phyloP scores from a whole-genome alignment of 2,888 invertebrate genomes.

The Coelogynopora nodosa region DNA sequence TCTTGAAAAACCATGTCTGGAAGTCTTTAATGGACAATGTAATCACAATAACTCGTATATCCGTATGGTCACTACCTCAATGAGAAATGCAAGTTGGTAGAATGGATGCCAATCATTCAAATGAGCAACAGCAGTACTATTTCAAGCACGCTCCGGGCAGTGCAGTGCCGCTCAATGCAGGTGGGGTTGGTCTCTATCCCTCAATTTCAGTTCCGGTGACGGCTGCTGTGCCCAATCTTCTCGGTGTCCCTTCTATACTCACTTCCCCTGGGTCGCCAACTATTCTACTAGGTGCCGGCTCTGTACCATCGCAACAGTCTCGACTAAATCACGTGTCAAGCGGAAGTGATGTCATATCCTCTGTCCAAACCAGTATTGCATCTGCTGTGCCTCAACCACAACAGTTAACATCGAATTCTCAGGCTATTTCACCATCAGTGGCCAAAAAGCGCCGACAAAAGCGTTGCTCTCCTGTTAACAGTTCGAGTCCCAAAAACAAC shows the following conservation, averaged over 20 bases:
- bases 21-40: neutral
- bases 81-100: constrained; percentile 29
- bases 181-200: neutral
- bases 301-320: neutral
- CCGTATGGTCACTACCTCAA: constrained; percentile 15
- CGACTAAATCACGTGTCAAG: neutral
- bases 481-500: neutral
- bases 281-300: neutral
- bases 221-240: neutral
- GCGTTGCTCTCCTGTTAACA: neutral
- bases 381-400: neutral
- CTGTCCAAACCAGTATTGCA: neutral
- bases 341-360: neutral
- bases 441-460: neutral
- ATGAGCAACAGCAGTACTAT: constrained; percentile 28
- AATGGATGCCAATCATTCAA: constrained; percentile 10
- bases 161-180: neutral
- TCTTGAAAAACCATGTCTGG: neutral
- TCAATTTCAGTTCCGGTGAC: neutral
- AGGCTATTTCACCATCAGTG: neutral
- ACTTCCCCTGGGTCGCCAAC: neutral
- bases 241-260: neutral
- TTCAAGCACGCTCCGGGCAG: neutral
- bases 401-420: neutral
- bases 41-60: neutral